Percentiles rank a stretch among this genome's conserved stretches.
Evolutionary conservation across 2,888 invertebrate species (phyloP).

Genomic region (Agrotis segetum): DNA sequence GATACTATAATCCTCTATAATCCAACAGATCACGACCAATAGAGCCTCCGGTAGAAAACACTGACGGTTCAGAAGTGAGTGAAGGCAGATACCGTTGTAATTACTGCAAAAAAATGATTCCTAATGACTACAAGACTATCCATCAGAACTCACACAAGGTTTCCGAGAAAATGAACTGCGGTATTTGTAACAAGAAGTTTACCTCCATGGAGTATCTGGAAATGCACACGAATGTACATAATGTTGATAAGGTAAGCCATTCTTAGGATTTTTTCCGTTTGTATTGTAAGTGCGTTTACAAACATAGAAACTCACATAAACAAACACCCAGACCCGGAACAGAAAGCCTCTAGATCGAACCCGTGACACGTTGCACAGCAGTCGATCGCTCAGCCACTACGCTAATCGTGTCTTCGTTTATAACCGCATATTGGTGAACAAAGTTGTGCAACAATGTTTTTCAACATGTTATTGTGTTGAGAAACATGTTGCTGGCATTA

Average conservation of each 20-base stretch:
- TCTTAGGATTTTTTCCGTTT: not conserved
- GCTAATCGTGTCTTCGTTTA: not conserved
- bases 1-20: not conserved
- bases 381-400: no score
- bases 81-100: slow-evolving; percentile 84
- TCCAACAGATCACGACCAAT: slow-evolving; percentile 79
- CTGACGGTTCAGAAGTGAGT: slow-evolving; percentile 71
- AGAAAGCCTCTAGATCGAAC: no score
- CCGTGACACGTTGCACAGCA: no score
- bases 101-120: slow-evolving; percentile 89
- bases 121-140: slow-evolving; percentile 86
- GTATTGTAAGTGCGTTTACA: no score
- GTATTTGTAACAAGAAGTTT: slow-evolving; percentile 94
- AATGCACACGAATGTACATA: slow-evolving; percentile 94
- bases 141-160: slow-evolving; percentile 94
- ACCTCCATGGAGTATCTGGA: slow-evolving; percentile 92
- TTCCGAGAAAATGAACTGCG: slow-evolving; percentile 91
- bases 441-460: not conserved
- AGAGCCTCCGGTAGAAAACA: slow-evolving; percentile 85
- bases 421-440: not conserved
- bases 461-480: not conserved
- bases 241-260: slow-evolving; percentile 84
- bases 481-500: not conserved
- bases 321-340: no score
- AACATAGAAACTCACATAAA: no score